Base-by-base conservation (phyloP, 1,140 invertebrate species). In the Tetramorium simillimum region DNA sequence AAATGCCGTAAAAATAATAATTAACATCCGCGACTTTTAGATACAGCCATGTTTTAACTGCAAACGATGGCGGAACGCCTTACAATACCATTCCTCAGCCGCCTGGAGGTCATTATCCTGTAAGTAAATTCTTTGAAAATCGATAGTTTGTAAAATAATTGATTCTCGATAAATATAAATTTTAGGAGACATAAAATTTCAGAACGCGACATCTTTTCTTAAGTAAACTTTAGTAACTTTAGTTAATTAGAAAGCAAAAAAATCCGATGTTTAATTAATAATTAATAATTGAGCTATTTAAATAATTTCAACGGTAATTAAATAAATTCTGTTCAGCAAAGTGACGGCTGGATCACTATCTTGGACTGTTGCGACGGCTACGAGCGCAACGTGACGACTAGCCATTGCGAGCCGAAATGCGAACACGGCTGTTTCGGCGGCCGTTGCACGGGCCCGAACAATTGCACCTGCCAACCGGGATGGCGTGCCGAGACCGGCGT, bases 341-440 rank as follows among this genome's bases (percentile, higher is more conserved):
- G 76, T 9, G 85, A 85, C 18, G 91, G 89, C 21, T 93, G 86
- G 89, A 90, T 95, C 69, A 94, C 93, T 4, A 91, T 95, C 18
- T 28, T 94, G 16, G 94, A 95, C 21, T 95, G 95, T 77, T 95
- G 95, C 75, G 94, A 95, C 2, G 94, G 94, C n/a, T 95, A 92
- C 73, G 6, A 78, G 6, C 90, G 92, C 6, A 93, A 94, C 70
- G 21, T 63, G 10, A 80, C 60, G 1, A 92, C 90, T 4, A 91
- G 91, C 0, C 89, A 88, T 40, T 96, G 96, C 86, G 91, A 95
- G 12, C 89, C 89, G 0, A 88, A 92, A 28, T 96, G 96, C 67
- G 87, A 90, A 0, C 93, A 92, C 58, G 94, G 94, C 5, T 96
- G 95, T 85, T 75, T 92, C 3, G 95, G 95, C 16, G 95, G 95